Evolutionary conservation across 2,113 vertebrate genomes (phyloP).

Genomic region (Crotalus viridis): DNA sequence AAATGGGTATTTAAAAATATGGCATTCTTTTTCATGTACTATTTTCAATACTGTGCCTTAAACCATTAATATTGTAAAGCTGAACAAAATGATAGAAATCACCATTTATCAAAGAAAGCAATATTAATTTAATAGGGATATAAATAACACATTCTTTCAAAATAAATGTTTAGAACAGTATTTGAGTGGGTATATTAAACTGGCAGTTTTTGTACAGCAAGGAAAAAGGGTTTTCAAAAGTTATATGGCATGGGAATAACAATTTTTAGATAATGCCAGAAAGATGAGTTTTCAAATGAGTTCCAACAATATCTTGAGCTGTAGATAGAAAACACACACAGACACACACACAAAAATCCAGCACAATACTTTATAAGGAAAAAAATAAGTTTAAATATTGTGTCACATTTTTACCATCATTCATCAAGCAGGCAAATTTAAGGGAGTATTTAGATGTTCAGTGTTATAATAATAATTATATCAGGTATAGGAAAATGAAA

Average conservation of each 20-base stretch:
- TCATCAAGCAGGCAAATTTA: neutral
- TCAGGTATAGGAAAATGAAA: neutral
- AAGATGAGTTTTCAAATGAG: neutral
- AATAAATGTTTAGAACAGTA: neutral
- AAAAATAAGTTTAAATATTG: neutral
- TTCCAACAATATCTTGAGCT: neutral
- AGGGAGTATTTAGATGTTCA: neutral
- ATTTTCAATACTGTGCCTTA: neutral
- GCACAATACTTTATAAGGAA: neutral
- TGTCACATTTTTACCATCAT: neutral
- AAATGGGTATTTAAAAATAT: conserved; percentile 22
- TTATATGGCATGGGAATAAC: neutral
- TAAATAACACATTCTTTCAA: conserved; percentile 14
- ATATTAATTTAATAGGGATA: conserved; percentile 14
- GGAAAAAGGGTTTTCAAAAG: neutral
- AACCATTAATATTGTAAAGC: neutral
- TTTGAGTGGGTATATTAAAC: neutral
- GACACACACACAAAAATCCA: neutral
- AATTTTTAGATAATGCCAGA: neutral
- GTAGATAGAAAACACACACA: too few species aligned
- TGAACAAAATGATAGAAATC: neutral
- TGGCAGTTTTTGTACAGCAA: neutral
- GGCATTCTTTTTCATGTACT: conserved; percentile 2
- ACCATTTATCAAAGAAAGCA: neutral
- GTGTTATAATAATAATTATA: neutral